Evolutionary conservation across 2,888 invertebrate species (phyloP).

Genomic region (Kuschelorhynchus macadamiae): DNA sequence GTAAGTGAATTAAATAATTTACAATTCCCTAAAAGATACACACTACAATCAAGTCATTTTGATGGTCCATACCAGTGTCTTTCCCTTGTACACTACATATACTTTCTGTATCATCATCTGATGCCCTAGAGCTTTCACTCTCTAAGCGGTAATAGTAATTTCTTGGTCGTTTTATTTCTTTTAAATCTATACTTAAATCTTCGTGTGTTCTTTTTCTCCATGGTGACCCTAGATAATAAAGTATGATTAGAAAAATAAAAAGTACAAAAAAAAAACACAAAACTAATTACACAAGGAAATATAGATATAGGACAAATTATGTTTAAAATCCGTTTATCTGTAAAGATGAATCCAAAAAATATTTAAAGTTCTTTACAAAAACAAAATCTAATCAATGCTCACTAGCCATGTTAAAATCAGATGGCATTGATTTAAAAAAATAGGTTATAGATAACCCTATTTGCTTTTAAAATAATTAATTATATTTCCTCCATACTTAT

Average conservation of each 20-base stretch:
- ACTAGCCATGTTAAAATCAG: too few relatives aligned
- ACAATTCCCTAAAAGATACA: neutral
- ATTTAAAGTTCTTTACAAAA: too few relatives aligned
- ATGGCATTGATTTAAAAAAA: too few relatives aligned
- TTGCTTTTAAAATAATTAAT: too few relatives aligned
- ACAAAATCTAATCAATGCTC: too few relatives aligned
- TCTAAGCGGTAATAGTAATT: slow-evolving; percentile 64
- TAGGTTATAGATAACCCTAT: too few relatives aligned
- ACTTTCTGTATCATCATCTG: slow-evolving; percentile 71
- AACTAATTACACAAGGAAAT: neutral
- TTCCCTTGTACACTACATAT: slow-evolving; percentile 75
- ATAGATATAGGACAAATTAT: too few relatives aligned
- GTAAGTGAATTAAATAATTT: slow-evolving; percentile 39
- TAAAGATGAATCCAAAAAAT: too few relatives aligned
- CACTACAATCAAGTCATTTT: neutral
- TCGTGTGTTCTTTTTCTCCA: slow-evolving; percentile 55
- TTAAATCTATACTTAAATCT: slow-evolving; percentile 47
- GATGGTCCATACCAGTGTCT: slow-evolving; percentile 74
- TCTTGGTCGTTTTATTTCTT: slow-evolving; percentile 53
- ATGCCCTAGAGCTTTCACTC: slow-evolving; percentile 66
- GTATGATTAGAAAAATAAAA: neutral
- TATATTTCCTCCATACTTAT: too few relatives aligned
- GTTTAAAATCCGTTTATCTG: too few relatives aligned
- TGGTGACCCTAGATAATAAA: slow-evolving; percentile 51
- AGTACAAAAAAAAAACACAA: neutral